Evolutionary conservation across 2,888 invertebrate genomes (phyloP).

Genomic region (Tetheella fluctuosa): DNA sequence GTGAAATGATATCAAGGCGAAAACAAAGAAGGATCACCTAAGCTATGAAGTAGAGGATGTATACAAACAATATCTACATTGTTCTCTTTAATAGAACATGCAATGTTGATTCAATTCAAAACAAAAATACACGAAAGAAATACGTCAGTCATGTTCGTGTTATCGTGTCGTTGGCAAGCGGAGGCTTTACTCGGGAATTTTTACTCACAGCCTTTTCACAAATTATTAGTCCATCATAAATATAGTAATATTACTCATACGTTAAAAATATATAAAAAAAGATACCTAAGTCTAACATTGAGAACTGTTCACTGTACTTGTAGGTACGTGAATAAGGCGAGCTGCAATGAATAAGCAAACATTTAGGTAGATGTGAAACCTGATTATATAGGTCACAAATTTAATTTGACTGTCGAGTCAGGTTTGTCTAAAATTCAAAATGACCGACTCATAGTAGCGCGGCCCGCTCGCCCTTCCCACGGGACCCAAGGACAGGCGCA

Average conservation of each 20-base stretch:
- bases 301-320: too few relatives aligned
- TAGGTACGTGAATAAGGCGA: too few relatives aligned
- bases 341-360: too few relatives aligned
- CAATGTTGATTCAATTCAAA: constrained; percentile 12
- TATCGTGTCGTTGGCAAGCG: constrained; percentile 8
- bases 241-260: too few relatives aligned
- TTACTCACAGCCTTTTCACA: background rate
- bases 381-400: background rate
- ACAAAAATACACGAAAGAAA: constrained; percentile 8
- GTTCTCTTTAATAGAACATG: background rate
- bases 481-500: constrained; percentile 5
- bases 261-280: too few relatives aligned
- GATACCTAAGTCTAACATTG: too few relatives aligned
- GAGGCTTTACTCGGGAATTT: background rate
- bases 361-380: too few relatives aligned
- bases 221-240: background rate
- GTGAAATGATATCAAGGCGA: too few relatives aligned
- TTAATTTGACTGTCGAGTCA: background rate
- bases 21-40: too few relatives aligned
- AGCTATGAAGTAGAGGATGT: too few relatives aligned
- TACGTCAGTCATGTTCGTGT: constrained; percentile 4
- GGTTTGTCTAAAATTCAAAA: background rate
- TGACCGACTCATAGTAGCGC: constrained; percentile 3
- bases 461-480: background rate
- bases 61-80: background rate